A percentile compares a stretch with the other conserved stretches of the same genome.
Evolutionary conservation across 2,113 vertebrate genomes (phyloP).

Genomic region (Chamaea fasciata): DNA sequence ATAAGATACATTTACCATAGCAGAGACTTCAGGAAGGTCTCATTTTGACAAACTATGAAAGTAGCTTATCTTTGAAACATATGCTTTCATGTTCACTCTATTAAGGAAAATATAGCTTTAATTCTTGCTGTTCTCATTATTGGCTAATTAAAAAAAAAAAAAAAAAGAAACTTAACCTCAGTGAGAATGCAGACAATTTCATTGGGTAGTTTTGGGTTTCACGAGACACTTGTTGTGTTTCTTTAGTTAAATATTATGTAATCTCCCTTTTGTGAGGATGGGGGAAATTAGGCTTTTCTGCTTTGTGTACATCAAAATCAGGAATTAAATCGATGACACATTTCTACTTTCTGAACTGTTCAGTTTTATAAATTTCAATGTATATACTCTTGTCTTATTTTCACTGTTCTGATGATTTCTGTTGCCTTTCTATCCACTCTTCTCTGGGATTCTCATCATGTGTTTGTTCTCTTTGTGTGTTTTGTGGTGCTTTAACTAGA

Average conservation of each 20-base stretch:
- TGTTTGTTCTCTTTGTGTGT: neutral
- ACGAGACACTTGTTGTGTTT: neutral
- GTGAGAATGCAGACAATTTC: neutral
- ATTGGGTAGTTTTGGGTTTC: neutral
- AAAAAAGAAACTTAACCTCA: neutral
- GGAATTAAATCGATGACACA: neutral
- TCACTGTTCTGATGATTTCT: neutral
- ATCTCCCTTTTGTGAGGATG: neutral
- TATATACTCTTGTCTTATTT: neutral
- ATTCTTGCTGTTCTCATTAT: neutral
- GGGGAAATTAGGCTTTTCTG: neutral
- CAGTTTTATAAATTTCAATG: neutral
- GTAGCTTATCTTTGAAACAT: neutral
- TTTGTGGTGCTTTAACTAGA: neutral
- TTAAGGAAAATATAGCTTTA: neutral
- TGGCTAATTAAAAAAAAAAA: neutral
- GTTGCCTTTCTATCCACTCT: neutral
- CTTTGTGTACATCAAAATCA: neutral
- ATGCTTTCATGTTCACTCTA: neutral
- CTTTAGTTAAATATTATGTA: neutral
- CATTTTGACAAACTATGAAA: neutral
- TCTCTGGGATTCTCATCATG: neutral
- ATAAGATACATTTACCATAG: neutral
- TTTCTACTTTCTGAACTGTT: neutral
- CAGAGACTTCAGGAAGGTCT: neutral